phyloP scores from a whole-genome alignment of 2,888 invertebrate species.

The Trissoscelio sp. region DNA sequence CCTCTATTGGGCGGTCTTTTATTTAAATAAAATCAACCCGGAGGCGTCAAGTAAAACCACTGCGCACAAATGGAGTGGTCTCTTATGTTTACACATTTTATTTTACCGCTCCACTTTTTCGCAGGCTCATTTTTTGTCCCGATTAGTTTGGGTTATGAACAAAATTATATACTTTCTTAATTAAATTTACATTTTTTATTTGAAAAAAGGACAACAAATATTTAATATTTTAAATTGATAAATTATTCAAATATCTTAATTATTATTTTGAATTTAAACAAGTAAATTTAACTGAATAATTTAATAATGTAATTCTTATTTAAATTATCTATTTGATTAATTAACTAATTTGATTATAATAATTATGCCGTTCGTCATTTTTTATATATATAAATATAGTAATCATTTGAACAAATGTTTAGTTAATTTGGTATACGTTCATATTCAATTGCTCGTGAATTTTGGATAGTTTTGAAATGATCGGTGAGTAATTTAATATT shows the following conservation, averaged over 20 bases:
- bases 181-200: no score
- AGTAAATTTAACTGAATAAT: no score
- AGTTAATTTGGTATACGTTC: neutral
- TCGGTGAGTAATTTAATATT: constrained; percentile 36
- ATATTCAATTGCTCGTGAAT: neutral
- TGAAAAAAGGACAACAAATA: no score
- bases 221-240: no score
- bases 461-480: constrained; percentile 24
- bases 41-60: constrained; percentile 61
- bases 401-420: no score
- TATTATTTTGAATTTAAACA: no score
- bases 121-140: constrained; percentile 32
- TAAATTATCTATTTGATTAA: no score
- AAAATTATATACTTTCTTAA: neutral
- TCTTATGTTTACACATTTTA: constrained; percentile 67
- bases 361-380: no score
- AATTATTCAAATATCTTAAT: no score
- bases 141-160: constrained; percentile 16
- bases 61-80: constrained; percentile 58
- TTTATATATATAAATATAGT: no score
- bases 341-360: no score
- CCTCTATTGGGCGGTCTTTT: constrained; percentile 68
- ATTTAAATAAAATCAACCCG: constrained; percentile 70
- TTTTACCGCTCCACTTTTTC: constrained; percentile 42
- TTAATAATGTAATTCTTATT: no score